phyloP scores from a whole-genome alignment of 2,888 invertebrate species.

The Cyclophora albipunctata region DNA sequence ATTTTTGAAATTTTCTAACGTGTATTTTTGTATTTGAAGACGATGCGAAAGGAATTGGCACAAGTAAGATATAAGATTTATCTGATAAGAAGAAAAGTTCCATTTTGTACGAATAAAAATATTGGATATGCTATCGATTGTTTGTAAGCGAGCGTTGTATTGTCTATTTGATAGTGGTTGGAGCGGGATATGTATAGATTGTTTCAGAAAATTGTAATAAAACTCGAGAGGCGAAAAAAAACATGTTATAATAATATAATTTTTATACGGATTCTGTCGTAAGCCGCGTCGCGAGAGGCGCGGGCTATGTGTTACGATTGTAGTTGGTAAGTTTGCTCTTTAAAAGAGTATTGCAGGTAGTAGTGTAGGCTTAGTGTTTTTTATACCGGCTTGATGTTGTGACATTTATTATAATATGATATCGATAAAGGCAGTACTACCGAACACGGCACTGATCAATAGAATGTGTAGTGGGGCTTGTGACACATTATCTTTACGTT shows the following conservation, averaged over 20 bases:
- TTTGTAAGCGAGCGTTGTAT: slow-evolving; percentile 58
- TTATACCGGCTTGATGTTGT: slow-evolving; percentile 77
- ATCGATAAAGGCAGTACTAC: slow-evolving; percentile 52
- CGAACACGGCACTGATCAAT: slow-evolving; percentile 60
- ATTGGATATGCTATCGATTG: slow-evolving; percentile 54
- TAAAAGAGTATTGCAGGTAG: slow-evolving; percentile 75
- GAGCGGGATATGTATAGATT: slow-evolving; percentile 62
- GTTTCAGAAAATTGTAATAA: slow-evolving; percentile 75
- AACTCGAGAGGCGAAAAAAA: slow-evolving; percentile 59
- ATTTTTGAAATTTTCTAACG: slow-evolving; percentile 50
- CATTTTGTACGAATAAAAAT: slow-evolving; percentile 59
- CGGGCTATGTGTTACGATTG: slow-evolving; percentile 60
- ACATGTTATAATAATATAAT: slow-evolving; percentile 38
- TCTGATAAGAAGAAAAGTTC: slow-evolving; percentile 54
- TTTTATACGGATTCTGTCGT: slow-evolving; percentile 67
- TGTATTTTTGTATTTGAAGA: slow-evolving; percentile 68
- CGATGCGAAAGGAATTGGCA: slow-evolving; percentile 71
- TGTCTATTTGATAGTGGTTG: slow-evolving; percentile 68
- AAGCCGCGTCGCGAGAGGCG: slow-evolving; percentile 31
- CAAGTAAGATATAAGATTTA: slow-evolving; percentile 49
- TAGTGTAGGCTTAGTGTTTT: slow-evolving; percentile 76
- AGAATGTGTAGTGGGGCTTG: slow-evolving; percentile 67
- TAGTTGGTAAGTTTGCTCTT: slow-evolving; percentile 72
- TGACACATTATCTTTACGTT: slow-evolving; percentile 39
- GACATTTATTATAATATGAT: slow-evolving; percentile 70